Conservation (phyloP, 2,888 invertebrate genomes). For the Machimus atricapillus region DNA sequence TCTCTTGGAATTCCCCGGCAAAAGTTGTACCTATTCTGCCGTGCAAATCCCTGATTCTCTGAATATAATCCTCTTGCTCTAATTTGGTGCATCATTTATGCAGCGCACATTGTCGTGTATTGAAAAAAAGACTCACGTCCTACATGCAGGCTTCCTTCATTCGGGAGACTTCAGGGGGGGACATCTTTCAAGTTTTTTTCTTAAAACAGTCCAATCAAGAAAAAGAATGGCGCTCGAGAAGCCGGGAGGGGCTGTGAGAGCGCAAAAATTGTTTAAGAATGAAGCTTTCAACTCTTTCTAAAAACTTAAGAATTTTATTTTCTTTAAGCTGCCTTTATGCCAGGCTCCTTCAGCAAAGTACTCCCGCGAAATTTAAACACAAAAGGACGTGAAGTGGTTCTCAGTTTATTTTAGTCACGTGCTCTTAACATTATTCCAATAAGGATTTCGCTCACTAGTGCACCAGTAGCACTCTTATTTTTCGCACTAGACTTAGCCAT, state of each 20-base stretch:
- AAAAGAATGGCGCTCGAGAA: slow-evolving; percentile 15
- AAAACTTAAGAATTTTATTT: slow-evolving; percentile 22
- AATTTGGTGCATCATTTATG: slow-evolving; percentile 38
- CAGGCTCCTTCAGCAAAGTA: slow-evolving; percentile 12
- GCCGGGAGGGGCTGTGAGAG: neutral
- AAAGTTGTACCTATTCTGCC: neutral
- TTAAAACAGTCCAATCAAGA: slow-evolving; percentile 34
- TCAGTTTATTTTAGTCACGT: slow-evolving; percentile 46
- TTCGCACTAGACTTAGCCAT: slow-evolving; percentile 1
- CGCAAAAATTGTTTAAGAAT: slow-evolving; percentile 28
- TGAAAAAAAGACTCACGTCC: slow-evolving; percentile 38
- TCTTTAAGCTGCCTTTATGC: slow-evolving; percentile 18
- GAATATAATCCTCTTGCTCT: slow-evolving; percentile 36
- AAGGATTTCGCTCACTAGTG: slow-evolving; percentile 27
- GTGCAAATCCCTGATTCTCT: slow-evolving; percentile 2
- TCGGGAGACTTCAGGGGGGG: neutral
- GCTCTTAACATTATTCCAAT: slow-evolving; percentile 43
- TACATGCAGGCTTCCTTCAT: slow-evolving; percentile 28
- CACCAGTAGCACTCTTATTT: slow-evolving; percentile 15
- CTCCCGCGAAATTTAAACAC: slow-evolving; percentile 34
- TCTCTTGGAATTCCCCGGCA: neutral
- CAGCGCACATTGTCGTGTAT: slow-evolving; percentile 19
- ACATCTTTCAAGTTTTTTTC: neutral
- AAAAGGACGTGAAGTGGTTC: slow-evolving; percentile 45
- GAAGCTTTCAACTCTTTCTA: slow-evolving; percentile 11